These are phyloP conservation scores for Drosophila melanica DNA, from an alignment of 1,140 invertebrate genomes.

Conservation along the genomic window DNA sequence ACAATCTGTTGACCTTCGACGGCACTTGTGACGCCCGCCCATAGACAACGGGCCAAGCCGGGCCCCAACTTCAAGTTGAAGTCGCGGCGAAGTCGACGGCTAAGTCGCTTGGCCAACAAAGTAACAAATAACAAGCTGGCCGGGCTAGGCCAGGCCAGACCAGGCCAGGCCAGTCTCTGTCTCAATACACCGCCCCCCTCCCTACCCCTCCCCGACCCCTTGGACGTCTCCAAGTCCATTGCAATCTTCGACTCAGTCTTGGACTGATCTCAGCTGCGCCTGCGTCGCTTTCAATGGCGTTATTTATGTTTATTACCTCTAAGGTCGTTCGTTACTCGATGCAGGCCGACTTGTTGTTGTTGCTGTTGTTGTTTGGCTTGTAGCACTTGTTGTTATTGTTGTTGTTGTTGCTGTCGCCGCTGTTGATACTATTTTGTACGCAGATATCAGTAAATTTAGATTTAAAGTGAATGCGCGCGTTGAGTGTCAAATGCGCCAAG, in stretches of 20 bases:
- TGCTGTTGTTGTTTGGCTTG: conserved; percentile 30
- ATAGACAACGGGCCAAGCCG: conserved; percentile 53
- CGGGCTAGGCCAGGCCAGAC: conserved; percentile 21
- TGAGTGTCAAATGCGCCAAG: conserved; percentile 83
- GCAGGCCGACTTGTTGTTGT: conserved; percentile 63
- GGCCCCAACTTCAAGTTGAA: conserved; percentile 11
- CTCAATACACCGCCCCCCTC: too few relatives aligned
- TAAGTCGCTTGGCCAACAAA: conserved; percentile 44
- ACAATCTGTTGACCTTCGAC: conserved; percentile 82
- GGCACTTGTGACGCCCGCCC: conserved; percentile 72
- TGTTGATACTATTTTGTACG: conserved; percentile 83
- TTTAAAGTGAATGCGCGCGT: conserved; percentile 83
- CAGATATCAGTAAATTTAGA: conserved; percentile 83
- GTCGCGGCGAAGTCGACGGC: neutral
- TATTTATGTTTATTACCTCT: conserved; percentile 84
- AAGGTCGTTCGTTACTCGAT: conserved; percentile 82
- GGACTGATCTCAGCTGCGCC: conserved; percentile 61
- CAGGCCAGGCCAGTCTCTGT: conserved; percentile 4
- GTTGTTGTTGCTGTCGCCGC: conserved; percentile 73
- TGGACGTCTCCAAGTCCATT: conserved; percentile 26
- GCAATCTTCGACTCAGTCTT: conserved; percentile 59
- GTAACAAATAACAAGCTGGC: conserved; percentile 38
- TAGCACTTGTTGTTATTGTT: conserved; percentile 52
- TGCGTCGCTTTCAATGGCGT: conserved; percentile 81
- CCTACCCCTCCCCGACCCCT: conserved; percentile 3